Base-by-base conservation (phyloP, 2,113 vertebrate species). In the Phylloscopus trochiloides region DNA sequence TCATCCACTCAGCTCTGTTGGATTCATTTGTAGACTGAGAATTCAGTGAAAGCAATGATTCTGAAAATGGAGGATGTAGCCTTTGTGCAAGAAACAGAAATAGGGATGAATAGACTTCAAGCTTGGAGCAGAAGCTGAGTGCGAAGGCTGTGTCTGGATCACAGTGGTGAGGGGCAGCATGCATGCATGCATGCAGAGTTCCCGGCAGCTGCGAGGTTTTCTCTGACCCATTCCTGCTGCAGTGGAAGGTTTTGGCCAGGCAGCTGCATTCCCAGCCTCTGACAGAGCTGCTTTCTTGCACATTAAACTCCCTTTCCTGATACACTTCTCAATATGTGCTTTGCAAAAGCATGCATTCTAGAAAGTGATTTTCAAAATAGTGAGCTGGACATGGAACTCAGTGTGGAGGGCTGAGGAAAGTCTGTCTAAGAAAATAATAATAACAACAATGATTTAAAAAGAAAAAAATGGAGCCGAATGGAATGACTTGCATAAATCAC, bases 191-290 rank as follows among this genome's bases (percentile, higher is more conserved):
- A 7, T 58, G 92, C 50, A 38, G 82, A 62, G 75, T 15, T 93
- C 40, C 66, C 79, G 75, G 92, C 86, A 90, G 90, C 66, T 26
- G 14, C 38, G 54, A 90, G 88, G 19, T 40, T 90, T 82, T 25
- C 47, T 93, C 66, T 88, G 78, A 62, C 62, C 78, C 9, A 1
- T 79, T 93, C 59, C 42, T 83, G 88, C 61, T 76, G 90, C 95
- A 54, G 14, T 88, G 88, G 45, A 88, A 86, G 77, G 48, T 63
- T 90, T 96, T 97, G 93, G 93, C 93, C 48, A 47, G 51, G 86
- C 84, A 63, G 71, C 95, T 94, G 94, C 96, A 93, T 96, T 95
- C 96, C 88, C 92, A 83, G 42, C 67, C 88, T 83, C 94, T 96
- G 95, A 97, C 82, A 58, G 58, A 94, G 92, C 71, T 90, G 82